Evolutionary conservation across 2,797 vertebrate species (phyloP).

Genomic region (Phoxinus dragarum): DNA sequence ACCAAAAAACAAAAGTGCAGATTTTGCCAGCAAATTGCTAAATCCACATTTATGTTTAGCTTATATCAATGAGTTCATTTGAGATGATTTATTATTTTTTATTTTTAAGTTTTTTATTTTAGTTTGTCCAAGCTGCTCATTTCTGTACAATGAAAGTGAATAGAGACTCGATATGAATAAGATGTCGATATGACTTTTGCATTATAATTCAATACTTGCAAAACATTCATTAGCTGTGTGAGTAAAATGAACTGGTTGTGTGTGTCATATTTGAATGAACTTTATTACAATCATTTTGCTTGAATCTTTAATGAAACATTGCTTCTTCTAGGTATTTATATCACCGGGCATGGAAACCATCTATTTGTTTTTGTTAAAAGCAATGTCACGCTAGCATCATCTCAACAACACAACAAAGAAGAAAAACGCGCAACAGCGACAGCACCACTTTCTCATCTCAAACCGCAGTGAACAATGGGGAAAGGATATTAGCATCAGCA

Average conservation of each 20-base stretch:
- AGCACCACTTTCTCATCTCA: background rate
- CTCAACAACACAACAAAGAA: background rate
- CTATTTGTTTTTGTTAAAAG: slow-evolving; percentile 28
- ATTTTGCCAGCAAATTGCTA: background rate
- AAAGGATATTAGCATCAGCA: slow-evolving; percentile 89
- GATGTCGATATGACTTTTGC: background rate
- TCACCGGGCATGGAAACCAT: background rate
- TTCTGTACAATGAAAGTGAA: background rate
- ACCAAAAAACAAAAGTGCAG: background rate
- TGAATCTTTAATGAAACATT: background rate
- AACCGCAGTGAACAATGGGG: slow-evolving; percentile 77
- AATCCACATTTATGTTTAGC: background rate
- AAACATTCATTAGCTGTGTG: background rate
- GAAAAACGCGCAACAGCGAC: background rate
- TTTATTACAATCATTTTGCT: background rate
- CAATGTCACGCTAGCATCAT: slow-evolving; percentile 25
- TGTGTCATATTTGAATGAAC: background rate
- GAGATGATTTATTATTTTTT: background rate
- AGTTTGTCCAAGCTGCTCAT: background rate
- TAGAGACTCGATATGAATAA: background rate
- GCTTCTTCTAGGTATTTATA: slow-evolving; percentile 9
- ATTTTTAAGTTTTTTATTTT: background rate
- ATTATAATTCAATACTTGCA: too few relatives aligned
- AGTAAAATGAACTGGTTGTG: background rate
- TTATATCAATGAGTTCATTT: too few relatives aligned